Evolutionary conservation across 1,140 invertebrate species (phyloP), one percentile per base, ranked within the genome.

Genomic region (Trichonephila clavipes): DNA sequence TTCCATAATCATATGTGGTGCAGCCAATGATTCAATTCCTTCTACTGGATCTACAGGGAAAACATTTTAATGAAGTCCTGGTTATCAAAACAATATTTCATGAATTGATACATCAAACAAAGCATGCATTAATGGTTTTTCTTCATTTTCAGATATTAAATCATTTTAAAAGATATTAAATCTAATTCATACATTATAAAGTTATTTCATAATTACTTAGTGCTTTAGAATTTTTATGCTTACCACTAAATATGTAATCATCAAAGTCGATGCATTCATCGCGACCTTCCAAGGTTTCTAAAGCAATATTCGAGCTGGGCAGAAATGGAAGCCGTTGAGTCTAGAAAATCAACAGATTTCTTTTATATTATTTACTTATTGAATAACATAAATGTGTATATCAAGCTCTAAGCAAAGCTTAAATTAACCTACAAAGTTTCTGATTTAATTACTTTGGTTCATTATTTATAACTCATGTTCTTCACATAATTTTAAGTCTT

Each of bases 1-100:
- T 96, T 98, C 98, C 72, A 98, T 96, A 44, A 98, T 96, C 89
- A 97, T 97, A 96, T 98, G 98, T 51, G 98, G 98, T 94, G 98
- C 97, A 51, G 97, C 97, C 95, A 97, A 96, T 88, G 97, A 96
- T 96, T 98, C 98, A 95, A 96, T 96, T 94, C 97, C 97, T 94
- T 98, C 97, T 44, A 96, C 95, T 16, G 95, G 94, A 89, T 94
- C 94, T 95, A 87, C 40, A 4, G 34, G 34, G 4, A 72, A 14
- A 87, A 90, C 19, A 58, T 58, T 40, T 34, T 40, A 7, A 44
- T 40, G 0, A 69, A 69, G 21, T 10, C 10, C 51, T 10, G 51
- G 51, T 10, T 51, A 7, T 51, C 51, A 51, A 51, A 40, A 1
- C 34, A 40, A 40, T 40, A 40, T 40, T 40, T 40, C 1, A 21